Conservation (phyloP, 2,113 vertebrate genomes). For the Myiagra hebetior region DNA sequence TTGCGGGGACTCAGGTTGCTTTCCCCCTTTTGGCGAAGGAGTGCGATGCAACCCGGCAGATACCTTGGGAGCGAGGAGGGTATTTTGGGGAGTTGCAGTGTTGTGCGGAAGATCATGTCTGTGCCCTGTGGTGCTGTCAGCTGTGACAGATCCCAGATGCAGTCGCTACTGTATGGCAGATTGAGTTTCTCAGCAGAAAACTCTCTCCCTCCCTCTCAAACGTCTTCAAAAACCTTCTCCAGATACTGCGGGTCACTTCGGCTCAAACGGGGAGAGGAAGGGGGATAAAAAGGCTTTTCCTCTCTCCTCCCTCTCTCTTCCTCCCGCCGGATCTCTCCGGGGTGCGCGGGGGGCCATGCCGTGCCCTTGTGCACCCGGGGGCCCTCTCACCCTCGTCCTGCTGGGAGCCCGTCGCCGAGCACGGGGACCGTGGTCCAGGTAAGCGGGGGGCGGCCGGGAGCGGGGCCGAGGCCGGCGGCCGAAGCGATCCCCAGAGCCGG, state of each 20-base stretch:
- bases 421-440: background rate
- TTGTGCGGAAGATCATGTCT: conserved; percentile 79
- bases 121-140: conserved; percentile 87
- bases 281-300: background rate
- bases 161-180: conserved; percentile 89
- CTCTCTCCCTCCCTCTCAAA: conserved; percentile 71
- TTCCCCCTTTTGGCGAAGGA: conserved; percentile 34
- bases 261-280: conserved; percentile 58
- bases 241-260: conserved; percentile 71
- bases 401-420: background rate
- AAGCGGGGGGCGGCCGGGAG: background rate
- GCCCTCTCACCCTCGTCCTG: background rate
- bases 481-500: background rate
- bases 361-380: background rate
- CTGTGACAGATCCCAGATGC: conserved; percentile 88
- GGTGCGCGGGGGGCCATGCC: background rate
- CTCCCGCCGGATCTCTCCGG: background rate
- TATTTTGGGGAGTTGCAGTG: conserved; percentile 73
- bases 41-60: conserved; percentile 19
- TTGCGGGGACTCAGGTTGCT: background rate
- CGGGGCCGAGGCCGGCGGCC: too few relatives aligned
- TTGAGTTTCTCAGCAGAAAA: conserved; percentile 87
- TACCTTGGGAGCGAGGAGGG: conserved; percentile 70
- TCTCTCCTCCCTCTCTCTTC: background rate
- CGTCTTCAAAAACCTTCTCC: conserved; percentile 82